Evolutionary conservation across 2,113 vertebrate species (phyloP), one percentile per base, ranked within the genome.

Genomic region (Oriolus oriolus): DNA sequence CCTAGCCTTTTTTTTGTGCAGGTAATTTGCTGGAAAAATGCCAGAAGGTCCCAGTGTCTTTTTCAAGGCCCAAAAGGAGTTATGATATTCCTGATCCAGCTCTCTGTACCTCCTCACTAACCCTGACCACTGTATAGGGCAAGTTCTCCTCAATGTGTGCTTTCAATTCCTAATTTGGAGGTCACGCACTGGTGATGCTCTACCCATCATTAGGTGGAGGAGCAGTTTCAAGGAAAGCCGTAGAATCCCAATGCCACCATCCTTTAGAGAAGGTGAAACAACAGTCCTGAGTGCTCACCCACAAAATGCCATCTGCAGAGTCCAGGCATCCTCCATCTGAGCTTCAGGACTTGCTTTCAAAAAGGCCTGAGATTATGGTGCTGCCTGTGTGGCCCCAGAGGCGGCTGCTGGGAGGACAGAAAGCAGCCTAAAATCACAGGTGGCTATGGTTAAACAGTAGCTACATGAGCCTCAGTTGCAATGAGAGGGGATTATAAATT

Each of bases 1-100:
- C 24, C 22, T 60, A 87, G n/a, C 28, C 89, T 89, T 87, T 94
- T 45, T 89, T 95, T 74, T 87, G n/a, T 92, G 8, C 49, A 93
- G 53, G 70, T 87, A 93, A 91, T 82, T 92, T 85, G 41, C 41
- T 93, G 57, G 66, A 16, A 45, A 91, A 95, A 89, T 74, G 52
- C 42, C 83, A 90, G 0, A 37, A 56, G 7, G 35, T 80, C 39
- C 50, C 39, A 47, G 6, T 54, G 60, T 47, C 54, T 85, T 63
- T 85, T 78, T 85, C 31, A 81, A 78, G n/a, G 53, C 19, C 52
- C 59, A 50, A 64, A 63, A 87, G 16, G 49, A 49, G 19, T 60
- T 53, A 76, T 1, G 0, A 33, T 84, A 91, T 27, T 93, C 44
- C 61, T 64, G 60, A 84, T 91, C 10, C 52, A 95, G 37, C 19